phyloP scores from a whole-genome alignment of 2,888 invertebrate genomes.

The Lycophotia porphyrea region DNA sequence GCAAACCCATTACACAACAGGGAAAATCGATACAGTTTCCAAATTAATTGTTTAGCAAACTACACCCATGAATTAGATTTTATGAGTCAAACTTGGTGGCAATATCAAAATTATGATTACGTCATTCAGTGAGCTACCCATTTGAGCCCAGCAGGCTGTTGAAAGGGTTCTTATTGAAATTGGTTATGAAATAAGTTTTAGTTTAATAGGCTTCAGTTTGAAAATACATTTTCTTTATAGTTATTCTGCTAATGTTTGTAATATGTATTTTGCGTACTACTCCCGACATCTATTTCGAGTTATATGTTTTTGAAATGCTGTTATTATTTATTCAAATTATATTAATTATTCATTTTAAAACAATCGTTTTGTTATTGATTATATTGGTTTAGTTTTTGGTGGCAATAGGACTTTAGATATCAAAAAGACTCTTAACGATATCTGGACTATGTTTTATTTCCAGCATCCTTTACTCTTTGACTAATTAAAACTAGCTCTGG shows the following conservation, averaged over 20 bases:
- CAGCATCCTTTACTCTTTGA: no score
- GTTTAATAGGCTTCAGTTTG: background rate
- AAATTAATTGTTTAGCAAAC: slow-evolving; percentile 6
- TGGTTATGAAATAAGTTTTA: background rate
- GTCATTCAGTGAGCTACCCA: background rate
- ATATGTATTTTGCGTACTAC: background rate
- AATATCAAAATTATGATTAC: slow-evolving; percentile 5
- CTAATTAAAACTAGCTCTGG: background rate
- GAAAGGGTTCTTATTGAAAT: slow-evolving; percentile 2
- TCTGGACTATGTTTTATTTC: background rate
- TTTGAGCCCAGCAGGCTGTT: background rate
- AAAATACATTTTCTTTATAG: background rate
- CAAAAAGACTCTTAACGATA: background rate
- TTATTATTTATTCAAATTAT: no score
- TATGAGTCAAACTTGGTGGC: slow-evolving; percentile 2
- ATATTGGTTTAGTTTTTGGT: no score
- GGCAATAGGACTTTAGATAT: background rate
- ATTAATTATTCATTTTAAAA: no score
- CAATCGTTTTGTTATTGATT: background rate
- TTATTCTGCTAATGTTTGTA: background rate
- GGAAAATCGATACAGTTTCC: slow-evolving; percentile 6
- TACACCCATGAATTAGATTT: background rate
- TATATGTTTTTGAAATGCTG: background rate
- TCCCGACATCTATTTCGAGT: background rate
- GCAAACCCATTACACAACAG: background rate